phyloP scores from a whole-genome alignment of 2,113 vertebrate genomes.

The Scophthalmus maximus region DNA sequence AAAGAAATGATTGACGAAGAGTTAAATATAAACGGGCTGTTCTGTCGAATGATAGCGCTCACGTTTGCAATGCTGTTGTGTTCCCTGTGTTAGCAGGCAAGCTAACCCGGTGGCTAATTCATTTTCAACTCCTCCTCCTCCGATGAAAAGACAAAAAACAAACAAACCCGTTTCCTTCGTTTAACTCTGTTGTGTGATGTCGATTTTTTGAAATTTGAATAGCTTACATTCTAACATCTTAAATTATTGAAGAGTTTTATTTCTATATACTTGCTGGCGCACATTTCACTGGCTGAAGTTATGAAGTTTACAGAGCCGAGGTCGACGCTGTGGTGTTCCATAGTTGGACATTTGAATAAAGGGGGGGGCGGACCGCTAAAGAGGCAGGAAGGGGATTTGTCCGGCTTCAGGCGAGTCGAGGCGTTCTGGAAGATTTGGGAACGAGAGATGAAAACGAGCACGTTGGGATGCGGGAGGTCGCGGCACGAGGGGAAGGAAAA shows the following conservation, averaged over 20 bases:
- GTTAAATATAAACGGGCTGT: conserved; percentile 70
- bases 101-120: conserved; percentile 63
- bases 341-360: conserved; percentile 17
- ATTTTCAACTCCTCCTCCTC: conserved; percentile 20
- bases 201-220: conserved; percentile 63
- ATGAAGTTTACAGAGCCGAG: conserved; percentile 77
- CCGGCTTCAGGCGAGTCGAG: neutral
- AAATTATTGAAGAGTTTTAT: conserved; percentile 77
- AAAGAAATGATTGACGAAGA: conserved; percentile 47
- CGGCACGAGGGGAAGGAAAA: neutral
- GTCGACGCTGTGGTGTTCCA: conserved; percentile 53
- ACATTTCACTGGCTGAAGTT: conserved; percentile 80
- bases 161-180: conserved; percentile 40
- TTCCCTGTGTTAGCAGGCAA: conserved; percentile 75
- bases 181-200: conserved; percentile 66
- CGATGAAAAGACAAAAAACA: neutral
- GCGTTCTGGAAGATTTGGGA: conserved; percentile 15
- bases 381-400: conserved; percentile 9
- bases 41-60: conserved; percentile 73
- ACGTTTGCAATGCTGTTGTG: conserved; percentile 76
- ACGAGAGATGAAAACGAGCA: neutral
- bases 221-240: conserved; percentile 75
- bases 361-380: conserved; percentile 26
- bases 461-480: conserved; percentile 3
- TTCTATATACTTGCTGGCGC: conserved; percentile 76